A percentile compares a stretch with the other conserved stretches of the same genome.
Evolutionary conservation across 2,797 vertebrate species (phyloP).

Genomic region (Etheostoma perlongum): DNA sequence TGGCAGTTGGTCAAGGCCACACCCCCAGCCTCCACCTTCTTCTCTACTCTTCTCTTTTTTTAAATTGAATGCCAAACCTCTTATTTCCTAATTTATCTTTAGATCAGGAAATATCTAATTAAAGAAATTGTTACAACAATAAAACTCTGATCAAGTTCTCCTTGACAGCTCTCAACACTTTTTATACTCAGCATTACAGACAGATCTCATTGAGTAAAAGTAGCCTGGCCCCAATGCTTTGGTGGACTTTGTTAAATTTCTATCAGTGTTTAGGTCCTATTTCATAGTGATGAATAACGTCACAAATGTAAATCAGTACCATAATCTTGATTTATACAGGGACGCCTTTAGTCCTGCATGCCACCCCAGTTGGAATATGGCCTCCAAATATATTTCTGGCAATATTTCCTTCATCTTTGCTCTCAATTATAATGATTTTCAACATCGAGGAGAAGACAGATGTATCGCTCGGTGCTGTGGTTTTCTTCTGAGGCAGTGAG

Average conservation of each 20-base stretch:
- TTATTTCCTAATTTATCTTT: neutral
- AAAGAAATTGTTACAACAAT: neutral
- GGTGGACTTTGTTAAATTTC: slow-evolving; percentile 15
- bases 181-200: neutral
- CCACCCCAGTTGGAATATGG: slow-evolving; percentile 18
- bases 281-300: slow-evolving; percentile 12
- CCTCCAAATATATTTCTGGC: slow-evolving; percentile 43
- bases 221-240: neutral
- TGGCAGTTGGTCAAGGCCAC: too few relatives aligned
- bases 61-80: neutral
- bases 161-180: neutral
- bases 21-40: too few relatives aligned
- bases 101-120: neutral
- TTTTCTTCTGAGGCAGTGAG: slow-evolving; percentile 49
- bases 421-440: slow-evolving; percentile 61
- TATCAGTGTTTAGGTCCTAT: slow-evolving; percentile 12
- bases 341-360: slow-evolving; percentile 20
- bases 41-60: neutral
- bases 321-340: slow-evolving; percentile 40
- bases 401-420: slow-evolving; percentile 47
- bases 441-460: slow-evolving; percentile 48
- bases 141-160: neutral
- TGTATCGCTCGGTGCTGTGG: slow-evolving; percentile 49
- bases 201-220: neutral
- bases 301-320: slow-evolving; percentile 36